Evolutionary conservation across 2,797 vertebrate genomes (phyloP).

Genomic region (Rhynchotus rufescens): DNA sequence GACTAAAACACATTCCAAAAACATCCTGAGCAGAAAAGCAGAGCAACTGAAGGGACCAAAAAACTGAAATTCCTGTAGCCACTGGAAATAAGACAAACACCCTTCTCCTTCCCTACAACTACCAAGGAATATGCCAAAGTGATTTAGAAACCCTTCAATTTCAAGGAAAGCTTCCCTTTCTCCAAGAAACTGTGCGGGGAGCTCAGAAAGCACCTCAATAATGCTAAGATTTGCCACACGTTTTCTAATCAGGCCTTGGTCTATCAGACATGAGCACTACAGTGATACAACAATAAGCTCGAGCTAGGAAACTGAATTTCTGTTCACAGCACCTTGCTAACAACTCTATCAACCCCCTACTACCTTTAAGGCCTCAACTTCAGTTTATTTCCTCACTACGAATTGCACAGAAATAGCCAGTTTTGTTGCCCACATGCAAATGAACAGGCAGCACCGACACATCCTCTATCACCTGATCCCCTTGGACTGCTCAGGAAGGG

Average conservation of each 20-base stretch:
- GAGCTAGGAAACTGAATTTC: neutral
- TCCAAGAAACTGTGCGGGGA: neutral
- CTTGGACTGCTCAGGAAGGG: neutral
- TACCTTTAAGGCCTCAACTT: neutral
- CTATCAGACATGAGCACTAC: neutral
- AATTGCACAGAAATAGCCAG: neutral
- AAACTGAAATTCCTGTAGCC: neutral
- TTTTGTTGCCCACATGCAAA: neutral
- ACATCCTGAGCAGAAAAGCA: neutral
- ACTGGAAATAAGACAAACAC: neutral
- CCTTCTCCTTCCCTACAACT: neutral
- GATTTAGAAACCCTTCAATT: neutral
- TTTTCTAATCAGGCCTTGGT: neutral
- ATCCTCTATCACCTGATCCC: neutral
- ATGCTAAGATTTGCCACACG: neutral
- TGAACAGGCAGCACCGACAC: neutral
- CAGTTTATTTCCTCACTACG: neutral
- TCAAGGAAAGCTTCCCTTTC: neutral
- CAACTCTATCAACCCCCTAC: neutral
- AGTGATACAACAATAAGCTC: neutral
- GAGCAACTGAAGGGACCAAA: neutral
- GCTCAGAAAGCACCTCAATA: neutral
- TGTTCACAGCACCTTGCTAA: neutral
- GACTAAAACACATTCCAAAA: neutral
- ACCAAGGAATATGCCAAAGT: neutral